Conservation (phyloP, 2,888 invertebrate genomes). For the Selenia dentaria region DNA sequence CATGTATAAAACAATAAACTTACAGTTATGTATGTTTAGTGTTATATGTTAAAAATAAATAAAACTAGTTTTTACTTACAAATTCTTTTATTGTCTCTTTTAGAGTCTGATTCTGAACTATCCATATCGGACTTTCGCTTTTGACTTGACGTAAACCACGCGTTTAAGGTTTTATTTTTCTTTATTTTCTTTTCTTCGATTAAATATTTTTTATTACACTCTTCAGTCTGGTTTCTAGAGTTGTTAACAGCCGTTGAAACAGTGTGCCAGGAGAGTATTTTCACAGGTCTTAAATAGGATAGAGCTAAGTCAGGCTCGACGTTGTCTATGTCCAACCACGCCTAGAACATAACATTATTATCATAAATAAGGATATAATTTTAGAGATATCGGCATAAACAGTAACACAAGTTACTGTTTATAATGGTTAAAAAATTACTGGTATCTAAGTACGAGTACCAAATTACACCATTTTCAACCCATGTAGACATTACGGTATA, state of each 20-base stretch:
- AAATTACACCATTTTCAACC: no score
- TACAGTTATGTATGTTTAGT: background rate
- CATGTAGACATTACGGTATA: no score
- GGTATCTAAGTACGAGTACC: no score
- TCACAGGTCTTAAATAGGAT: constrained; percentile 81
- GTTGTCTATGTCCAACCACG: constrained; percentile 87
- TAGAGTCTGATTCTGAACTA: constrained; percentile 33
- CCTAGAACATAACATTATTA: constrained; percentile 61
- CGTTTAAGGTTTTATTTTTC: constrained; percentile 71
- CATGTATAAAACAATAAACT: no score
- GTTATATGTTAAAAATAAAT: constrained; percentile 11
- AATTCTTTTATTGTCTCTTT: constrained; percentile 36
- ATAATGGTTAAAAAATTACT: no score
- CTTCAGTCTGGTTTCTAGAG: constrained; percentile 86
- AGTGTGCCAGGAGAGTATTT: constrained; percentile 86
- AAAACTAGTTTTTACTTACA: constrained; percentile 12
- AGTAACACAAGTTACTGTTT: no score
- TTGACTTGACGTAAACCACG: constrained; percentile 63
- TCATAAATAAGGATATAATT: no score
- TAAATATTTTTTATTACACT: constrained; percentile 85
- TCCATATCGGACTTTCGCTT: constrained; percentile 56
- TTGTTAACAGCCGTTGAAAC: constrained; percentile 90
- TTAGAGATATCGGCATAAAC: no score
- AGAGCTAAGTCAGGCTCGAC: constrained; percentile 80
- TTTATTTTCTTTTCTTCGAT: constrained; percentile 53